Percentiles rank a stretch among this genome's conserved stretches.
Conservation (phyloP, 2,888 invertebrate species). For the Strigamia maritima region DNA sequence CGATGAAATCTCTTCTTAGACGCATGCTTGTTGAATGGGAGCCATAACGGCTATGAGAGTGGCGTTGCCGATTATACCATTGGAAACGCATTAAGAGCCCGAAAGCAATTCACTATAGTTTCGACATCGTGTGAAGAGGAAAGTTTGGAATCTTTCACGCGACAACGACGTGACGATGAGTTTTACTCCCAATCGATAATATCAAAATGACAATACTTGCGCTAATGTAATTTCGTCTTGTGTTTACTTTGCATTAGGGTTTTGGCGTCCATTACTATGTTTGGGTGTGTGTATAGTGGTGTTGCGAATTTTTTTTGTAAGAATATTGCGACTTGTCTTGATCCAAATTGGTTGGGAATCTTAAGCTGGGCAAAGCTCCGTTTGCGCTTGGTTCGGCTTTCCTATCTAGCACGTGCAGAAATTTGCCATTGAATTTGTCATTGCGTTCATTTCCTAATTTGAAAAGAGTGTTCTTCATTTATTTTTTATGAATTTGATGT, state of each 20-base stretch:
- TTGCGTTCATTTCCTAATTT: not conserved
- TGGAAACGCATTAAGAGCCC: conserved; percentile 28
- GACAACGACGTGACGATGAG: conserved; percentile 28
- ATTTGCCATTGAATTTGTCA: not conserved
- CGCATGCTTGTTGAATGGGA: conserved; percentile 29
- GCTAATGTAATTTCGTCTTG: not conserved
- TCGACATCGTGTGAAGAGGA: not conserved
- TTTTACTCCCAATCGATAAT: not conserved
- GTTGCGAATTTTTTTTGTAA: not conserved
- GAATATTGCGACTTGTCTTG: not conserved
- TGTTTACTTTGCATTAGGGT: not conserved
- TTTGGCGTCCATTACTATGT: not conserved
- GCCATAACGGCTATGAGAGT: conserved; percentile 23
- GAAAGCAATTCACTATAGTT: conserved; percentile 21
- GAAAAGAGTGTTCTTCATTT: not conserved
- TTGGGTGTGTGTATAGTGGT: not conserved
- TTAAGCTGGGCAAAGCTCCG: conserved; percentile 5
- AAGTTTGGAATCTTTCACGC: conserved; percentile 4
- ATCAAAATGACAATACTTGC: conserved; percentile 16
- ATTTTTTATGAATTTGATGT: not conserved
- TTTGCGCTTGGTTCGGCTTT: not conserved
- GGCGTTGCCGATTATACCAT: conserved; percentile 21
- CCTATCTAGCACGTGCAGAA: not conserved
- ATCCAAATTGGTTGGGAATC: not conserved
- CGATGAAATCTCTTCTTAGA: conserved; percentile 22